A percentile compares a stretch with the other conserved stretches of the same genome.
Evolutionary conservation across 2,888 invertebrate genomes (phyloP).

Genomic region (Encarsia formosa): DNA sequence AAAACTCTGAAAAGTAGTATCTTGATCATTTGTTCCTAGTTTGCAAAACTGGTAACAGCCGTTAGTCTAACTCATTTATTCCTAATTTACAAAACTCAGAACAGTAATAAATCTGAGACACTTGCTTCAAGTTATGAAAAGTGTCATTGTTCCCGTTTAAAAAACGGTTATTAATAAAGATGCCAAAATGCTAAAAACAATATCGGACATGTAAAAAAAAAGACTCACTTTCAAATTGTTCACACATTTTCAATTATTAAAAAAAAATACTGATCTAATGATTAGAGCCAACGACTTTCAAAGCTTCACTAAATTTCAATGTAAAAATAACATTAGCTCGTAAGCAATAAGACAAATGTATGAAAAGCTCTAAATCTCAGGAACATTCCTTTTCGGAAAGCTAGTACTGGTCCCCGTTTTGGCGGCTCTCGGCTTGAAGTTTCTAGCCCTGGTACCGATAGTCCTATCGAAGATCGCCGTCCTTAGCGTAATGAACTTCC

Average conservation of each 20-base stretch:
- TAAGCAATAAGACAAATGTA: not conserved
- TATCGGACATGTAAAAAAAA: not conserved
- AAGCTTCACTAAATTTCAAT: not conserved
- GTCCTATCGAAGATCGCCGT: constrained; percentile 41
- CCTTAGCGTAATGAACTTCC: constrained; percentile 39
- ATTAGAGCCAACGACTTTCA: no score
- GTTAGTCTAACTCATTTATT: no score
- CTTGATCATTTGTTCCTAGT: no score
- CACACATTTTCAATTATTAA: not conserved
- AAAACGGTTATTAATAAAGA: no score
- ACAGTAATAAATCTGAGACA: no score
- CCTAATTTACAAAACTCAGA: no score
- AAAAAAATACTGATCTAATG: not conserved
- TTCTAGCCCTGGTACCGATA: constrained; percentile 39
- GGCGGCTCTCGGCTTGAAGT: constrained; percentile 41
- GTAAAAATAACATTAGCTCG: not conserved
- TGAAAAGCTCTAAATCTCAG: constrained; percentile 25
- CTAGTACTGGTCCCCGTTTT: constrained; percentile 39
- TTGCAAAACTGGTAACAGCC: no score
- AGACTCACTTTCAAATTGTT: not conserved
- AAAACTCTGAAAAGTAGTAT: no score
- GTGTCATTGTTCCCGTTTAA: no score
- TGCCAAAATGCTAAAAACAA: no score
- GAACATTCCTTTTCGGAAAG: constrained; percentile 34
- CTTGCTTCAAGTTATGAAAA: no score